phyloP scores from a whole-genome alignment of 2,797 vertebrate genomes.

The Phrynocephalus vlangalii region DNA sequence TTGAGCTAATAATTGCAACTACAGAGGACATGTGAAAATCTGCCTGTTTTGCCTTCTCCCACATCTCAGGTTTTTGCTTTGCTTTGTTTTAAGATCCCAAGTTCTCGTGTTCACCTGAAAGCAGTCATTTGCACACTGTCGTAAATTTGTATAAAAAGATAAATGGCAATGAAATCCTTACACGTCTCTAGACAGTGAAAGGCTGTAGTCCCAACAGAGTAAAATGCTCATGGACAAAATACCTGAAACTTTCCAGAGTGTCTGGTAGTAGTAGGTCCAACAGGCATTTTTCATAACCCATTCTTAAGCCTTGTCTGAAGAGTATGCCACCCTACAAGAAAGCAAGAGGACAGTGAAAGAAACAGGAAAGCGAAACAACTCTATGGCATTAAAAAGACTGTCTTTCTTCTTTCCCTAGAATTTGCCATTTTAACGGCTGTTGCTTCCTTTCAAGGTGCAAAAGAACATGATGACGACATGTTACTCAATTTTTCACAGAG shows the following conservation, averaged over 20 bases:
- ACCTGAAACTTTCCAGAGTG: neutral
- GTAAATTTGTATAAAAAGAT: neutral
- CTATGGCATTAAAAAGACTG: constrained; percentile 4
- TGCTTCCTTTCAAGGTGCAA: constrained; percentile 26
- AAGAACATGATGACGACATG: constrained; percentile 44
- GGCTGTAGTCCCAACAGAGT: neutral
- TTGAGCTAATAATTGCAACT: neutral
- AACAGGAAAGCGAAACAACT: neutral
- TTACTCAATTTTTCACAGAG: constrained; percentile 37
- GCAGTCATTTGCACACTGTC: neutral
- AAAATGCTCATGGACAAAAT: neutral
- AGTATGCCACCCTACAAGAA: neutral
- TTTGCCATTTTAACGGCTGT: constrained; percentile 17
- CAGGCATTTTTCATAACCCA: neutral
- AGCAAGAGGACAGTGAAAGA: neutral
- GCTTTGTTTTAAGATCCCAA: neutral
- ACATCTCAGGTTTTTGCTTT: neutral
- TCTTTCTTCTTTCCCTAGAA: constrained; percentile 13
- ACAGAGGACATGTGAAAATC: neutral
- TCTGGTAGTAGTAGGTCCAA: too few species aligned
- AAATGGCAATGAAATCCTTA: neutral
- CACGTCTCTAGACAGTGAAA: too few species aligned
- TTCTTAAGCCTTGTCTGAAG: neutral
- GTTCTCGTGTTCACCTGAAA: neutral
- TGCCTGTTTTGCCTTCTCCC: neutral